Base-by-base conservation (phyloP, 2,888 invertebrate species). In the Matsumyia berberina region DNA sequence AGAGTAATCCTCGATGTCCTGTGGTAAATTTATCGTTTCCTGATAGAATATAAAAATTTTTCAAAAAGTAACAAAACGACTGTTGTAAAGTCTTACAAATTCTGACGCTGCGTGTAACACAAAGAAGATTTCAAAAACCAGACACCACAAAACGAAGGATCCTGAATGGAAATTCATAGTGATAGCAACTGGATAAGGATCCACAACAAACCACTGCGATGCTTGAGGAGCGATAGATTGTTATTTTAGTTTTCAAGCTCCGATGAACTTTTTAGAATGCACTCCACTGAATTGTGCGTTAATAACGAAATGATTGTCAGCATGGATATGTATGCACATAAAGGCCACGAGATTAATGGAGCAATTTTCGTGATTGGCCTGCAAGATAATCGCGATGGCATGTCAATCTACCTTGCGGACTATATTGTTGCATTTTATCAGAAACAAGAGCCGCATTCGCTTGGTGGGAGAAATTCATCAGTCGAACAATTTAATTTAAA, bases 41-140 rank as follows among this genome's bases (percentile, higher is more conserved):
- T 76, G 15, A n/a, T 1, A 19, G 0, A 33, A 19, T 35, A n/a
- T 35, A 15, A 15, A 33, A 24, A 24, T 1, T 24, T 24, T 24
- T 15, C 17, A 24, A 11, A 11, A 12, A 17, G 19, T 2, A 24
- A 12, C 3, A 5, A 11, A n/a, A 46, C 6, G 9, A 19, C 17
- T 24, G 24, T 46, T n/a, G 5, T 9, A 19, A 49, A 8, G 19
- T 2, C 29, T 57, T 17, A 74, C 64, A 17, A 24, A 5, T 55
- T 67, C 31, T n/a, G 37, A 37, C 2, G 55, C 29, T 5, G 57
- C 46, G 6, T n/a, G 46, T n/a, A 37, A n/a, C 35, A 46, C 37
- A 57, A 58, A n/a, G 2, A 62, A 11, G 7, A n/a, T 15, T 42
- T 15, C 39, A 9, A 62, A n/a, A 15, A 62, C 17, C 5, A 53